These are phyloP conservation scores for Eubasilissa splendida DNA, from an alignment of 2,888 invertebrate species.

Conservation along the genomic window DNA sequence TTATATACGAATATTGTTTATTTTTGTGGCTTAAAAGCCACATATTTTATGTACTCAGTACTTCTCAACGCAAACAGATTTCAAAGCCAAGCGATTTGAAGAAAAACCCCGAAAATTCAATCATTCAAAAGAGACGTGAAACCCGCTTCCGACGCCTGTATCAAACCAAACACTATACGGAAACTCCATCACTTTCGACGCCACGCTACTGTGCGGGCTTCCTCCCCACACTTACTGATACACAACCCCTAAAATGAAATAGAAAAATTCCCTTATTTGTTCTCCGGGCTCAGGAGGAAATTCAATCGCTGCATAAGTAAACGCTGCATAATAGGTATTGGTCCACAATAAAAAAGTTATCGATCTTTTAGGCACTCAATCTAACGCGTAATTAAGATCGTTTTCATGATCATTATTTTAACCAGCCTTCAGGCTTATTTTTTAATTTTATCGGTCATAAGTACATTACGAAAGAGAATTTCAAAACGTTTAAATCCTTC, in stretches of 20 bases:
- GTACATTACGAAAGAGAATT: no score
- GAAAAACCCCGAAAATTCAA: conserved; percentile 18
- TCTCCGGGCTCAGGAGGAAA: conserved; percentile 29
- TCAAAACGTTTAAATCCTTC: no score
- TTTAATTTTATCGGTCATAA: no score
- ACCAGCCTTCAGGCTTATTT: no score
- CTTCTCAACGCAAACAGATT: conserved; percentile 27
- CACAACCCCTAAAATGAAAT: conserved; percentile 37
- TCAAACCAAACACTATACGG: conserved; percentile 14
- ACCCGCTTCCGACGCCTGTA: conserved; percentile 14
- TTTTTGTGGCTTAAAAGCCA: conserved; percentile 12
- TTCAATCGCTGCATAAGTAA: conserved; percentile 27
- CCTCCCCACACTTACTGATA: conserved; percentile 27
- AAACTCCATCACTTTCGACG: conserved; percentile 39
- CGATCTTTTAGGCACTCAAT: no score
- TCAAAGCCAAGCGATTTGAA: conserved; percentile 9
- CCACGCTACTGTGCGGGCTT: conserved; percentile 18
- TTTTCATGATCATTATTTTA: no score
- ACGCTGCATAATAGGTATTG: conserved; percentile 29
- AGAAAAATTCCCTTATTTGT: conserved; percentile 40
- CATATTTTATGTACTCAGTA: conserved; percentile 19
- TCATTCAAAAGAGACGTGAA: conserved; percentile 3
- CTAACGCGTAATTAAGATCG: no score
- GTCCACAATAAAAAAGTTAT: neutral
- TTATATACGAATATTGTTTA: conserved; percentile 4